Percentiles rank a stretch among this genome's conserved stretches.
phyloP scores from a whole-genome alignment of 1,140 invertebrate genomes.

The Dolichoris vasculosae region DNA sequence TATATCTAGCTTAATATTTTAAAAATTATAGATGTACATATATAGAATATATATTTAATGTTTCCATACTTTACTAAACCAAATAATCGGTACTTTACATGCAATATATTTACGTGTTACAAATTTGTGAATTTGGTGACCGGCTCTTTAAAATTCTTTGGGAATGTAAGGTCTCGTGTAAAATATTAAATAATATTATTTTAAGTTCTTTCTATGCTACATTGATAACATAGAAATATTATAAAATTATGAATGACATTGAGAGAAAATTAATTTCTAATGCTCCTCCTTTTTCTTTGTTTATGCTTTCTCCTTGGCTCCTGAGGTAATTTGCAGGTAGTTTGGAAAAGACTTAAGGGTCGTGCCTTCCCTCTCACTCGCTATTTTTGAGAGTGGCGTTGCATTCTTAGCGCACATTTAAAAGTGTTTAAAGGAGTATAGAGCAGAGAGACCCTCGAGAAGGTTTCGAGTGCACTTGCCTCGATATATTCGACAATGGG shows the following conservation, averaged over 20 bases:
- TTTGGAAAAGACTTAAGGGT: slow-evolving; percentile 7
- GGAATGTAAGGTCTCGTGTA: too few species aligned
- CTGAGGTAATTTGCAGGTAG: background rate
- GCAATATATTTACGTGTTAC: too few species aligned
- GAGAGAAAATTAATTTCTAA: background rate
- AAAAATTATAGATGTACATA: too few species aligned
- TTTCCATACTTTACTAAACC: too few species aligned
- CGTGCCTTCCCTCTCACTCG: background rate
- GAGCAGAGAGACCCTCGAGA: background rate
- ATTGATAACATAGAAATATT: background rate
- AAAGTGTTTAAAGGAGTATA: slow-evolving; percentile 61
- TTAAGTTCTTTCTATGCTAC: too few species aligned
- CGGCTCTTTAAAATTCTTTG: too few species aligned
- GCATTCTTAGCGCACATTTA: slow-evolving; percentile 61
- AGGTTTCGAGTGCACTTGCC: slow-evolving; percentile 48
- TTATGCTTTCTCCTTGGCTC: background rate
- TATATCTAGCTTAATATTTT: too few species aligned
- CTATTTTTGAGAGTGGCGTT: slow-evolving; percentile 13
- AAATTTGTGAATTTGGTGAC: too few species aligned
- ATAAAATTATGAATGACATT: background rate
- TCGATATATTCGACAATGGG: slow-evolving; percentile 54
- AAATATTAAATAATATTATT: too few species aligned
- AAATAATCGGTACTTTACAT: too few species aligned
- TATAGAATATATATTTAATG: too few species aligned
- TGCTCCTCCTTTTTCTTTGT: slow-evolving; percentile 25